Percentiles rank a stretch among this genome's conserved stretches.
phyloP scores from a whole-genome alignment of 2,888 invertebrate species.

The Heliconius aoede region DNA sequence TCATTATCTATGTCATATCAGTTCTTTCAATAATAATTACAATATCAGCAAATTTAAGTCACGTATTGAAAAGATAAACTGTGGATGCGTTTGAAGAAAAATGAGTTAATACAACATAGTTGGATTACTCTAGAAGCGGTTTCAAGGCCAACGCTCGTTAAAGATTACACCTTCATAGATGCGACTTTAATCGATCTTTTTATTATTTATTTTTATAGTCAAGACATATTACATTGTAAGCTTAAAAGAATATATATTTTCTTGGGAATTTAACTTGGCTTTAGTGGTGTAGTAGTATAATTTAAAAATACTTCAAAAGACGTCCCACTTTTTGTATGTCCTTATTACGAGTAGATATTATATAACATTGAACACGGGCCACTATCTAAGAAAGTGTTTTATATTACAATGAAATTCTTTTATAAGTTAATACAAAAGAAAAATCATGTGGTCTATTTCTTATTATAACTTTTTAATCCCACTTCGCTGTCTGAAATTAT shows the following conservation, averaged over 20 bases:
- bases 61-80: constrained; percentile 42
- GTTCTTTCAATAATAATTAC: constrained; percentile 7
- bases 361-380: too few species aligned
- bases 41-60: constrained; percentile 39
- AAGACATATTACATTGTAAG: neutral
- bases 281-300: too few species aligned
- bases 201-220: neutral
- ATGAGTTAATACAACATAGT: constrained; percentile 58
- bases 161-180: constrained; percentile 51
- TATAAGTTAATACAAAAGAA: too few species aligned
- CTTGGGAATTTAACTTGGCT: neutral
- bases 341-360: too few species aligned
- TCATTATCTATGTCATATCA: neutral
- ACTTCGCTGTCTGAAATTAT: neutral
- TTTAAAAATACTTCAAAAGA: too few species aligned
- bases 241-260: neutral
- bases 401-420: too few species aligned
- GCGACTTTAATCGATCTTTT: neutral
- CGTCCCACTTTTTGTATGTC: too few species aligned
- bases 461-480: neutral
- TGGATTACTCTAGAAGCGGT: constrained; percentile 74
- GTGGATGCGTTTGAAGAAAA: constrained; percentile 54
- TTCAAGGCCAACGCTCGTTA: constrained; percentile 66
- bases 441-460: neutral
- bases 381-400: too few species aligned